These are phyloP conservation scores for Yoshiicerus persimilis DNA, from an alignment of 1,140 invertebrate species.

Conservation along the genomic window DNA sequence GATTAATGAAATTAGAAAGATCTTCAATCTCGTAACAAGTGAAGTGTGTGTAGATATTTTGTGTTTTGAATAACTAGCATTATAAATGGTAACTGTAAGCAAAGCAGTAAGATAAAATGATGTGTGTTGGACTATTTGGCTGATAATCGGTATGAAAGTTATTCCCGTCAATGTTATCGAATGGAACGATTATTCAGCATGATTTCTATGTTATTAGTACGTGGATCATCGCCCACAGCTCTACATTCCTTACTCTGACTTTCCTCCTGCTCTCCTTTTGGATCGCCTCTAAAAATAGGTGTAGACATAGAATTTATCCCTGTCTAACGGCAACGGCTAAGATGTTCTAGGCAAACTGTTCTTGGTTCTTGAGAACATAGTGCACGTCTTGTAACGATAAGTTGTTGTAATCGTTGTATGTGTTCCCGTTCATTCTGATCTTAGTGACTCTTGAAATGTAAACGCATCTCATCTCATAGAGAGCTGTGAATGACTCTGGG, in stretches of 20 bases:
- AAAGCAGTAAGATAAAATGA: no score
- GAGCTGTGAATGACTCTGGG: neutral
- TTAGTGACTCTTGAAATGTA: neutral
- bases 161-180: constrained; percentile 6
- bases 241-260: neutral
- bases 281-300: constrained; percentile 11
- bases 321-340: neutral
- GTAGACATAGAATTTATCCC: neutral
- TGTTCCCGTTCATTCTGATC: neutral
- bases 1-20: no score
- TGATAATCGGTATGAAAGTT: neutral
- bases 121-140: neutral
- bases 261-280: neutral
- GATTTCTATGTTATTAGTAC: neutral
- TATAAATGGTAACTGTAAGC: no score
- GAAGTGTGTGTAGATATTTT: neutral
- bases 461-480: neutral
- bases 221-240: neutral
- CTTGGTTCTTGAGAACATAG: no score
- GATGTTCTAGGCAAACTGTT: neutral
- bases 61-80: neutral
- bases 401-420: no score
- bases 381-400: neutral
- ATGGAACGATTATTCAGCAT: neutral
- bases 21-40: no score